Conservation (phyloP, 2,888 invertebrate species). For the Catocala fraxini region DNA sequence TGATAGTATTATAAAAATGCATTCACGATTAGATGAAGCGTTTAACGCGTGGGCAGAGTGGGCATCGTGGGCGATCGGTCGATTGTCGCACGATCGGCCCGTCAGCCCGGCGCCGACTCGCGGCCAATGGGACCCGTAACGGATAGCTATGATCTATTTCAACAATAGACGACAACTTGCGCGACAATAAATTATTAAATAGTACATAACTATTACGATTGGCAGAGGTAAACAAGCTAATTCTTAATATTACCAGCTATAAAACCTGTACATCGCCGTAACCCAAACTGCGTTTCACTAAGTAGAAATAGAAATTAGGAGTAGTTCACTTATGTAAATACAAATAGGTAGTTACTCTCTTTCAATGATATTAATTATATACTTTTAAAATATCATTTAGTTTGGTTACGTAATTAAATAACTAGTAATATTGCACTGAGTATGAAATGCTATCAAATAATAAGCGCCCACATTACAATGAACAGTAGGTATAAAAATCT, state of each 20-base stretch:
- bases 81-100: slow-evolving; percentile 43
- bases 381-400: slow-evolving; percentile 86
- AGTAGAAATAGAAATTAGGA: slow-evolving; percentile 78
- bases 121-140: slow-evolving; percentile 62
- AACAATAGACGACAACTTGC: slow-evolving; percentile 84
- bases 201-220: slow-evolving; percentile 86
- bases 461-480: slow-evolving; percentile 85
- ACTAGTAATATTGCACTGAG: slow-evolving; percentile 89
- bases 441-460: slow-evolving; percentile 88
- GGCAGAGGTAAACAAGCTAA: slow-evolving; percentile 88
- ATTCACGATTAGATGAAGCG: slow-evolving; percentile 80
- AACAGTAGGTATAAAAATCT: slow-evolving; percentile 80
- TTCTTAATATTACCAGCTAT: slow-evolving; percentile 87
- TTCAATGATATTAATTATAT: slow-evolving; percentile 83
- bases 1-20: slow-evolving; percentile 82
- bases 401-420: slow-evolving; percentile 89
- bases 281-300: slow-evolving; percentile 83
- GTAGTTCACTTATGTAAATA: slow-evolving; percentile 83
- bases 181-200: slow-evolving; percentile 86
- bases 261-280: slow-evolving; percentile 86
- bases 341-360: slow-evolving; percentile 86
- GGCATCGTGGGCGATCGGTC: slow-evolving; percentile 49
- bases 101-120: slow-evolving; percentile 31
- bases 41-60: slow-evolving; percentile 55
- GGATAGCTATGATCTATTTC: slow-evolving; percentile 87